These are phyloP conservation scores for Drosophila eohydei DNA, from an alignment of 2,888 invertebrate species.

Conservation along the genomic window DNA sequence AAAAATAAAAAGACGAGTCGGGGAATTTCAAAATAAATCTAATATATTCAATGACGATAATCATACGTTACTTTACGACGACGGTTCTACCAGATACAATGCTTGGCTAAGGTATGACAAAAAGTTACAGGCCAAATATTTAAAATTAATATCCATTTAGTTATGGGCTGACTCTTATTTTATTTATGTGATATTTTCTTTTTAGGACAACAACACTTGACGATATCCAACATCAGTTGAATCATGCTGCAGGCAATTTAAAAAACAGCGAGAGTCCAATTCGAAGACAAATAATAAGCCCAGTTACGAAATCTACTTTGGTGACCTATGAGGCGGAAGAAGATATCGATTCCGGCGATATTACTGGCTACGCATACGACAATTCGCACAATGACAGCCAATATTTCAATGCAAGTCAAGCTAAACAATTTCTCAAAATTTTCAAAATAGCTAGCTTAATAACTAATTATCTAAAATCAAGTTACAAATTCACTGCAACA, in stretches of 20 bases:
- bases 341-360: slow-evolving; percentile 88
- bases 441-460: too few species aligned
- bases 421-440: not conserved
- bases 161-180: too few species aligned
- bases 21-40: slow-evolving; percentile 30
- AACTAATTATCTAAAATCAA: too few species aligned
- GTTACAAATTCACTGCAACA: too few species aligned
- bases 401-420: slow-evolving; percentile 22
- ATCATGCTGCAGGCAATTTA: slow-evolving; percentile 5
- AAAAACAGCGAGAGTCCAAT: not conserved
- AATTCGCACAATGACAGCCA: slow-evolving; percentile 20
- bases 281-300: slow-evolving; percentile 15
- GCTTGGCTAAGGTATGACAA: slow-evolving; percentile 31
- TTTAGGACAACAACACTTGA: slow-evolving; percentile 89
- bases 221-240: slow-evolving; percentile 88
- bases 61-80: slow-evolving; percentile 31
- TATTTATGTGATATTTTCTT: slow-evolving; percentile 14
- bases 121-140: too few species aligned
- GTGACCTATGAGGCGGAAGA: slow-evolving; percentile 76
- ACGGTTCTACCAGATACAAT: slow-evolving; percentile 40
- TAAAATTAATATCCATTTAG: too few species aligned
- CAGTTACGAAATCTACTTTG: not conserved
- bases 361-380: slow-evolving; percentile 85
- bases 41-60: slow-evolving; percentile 1
- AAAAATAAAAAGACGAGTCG: slow-evolving; percentile 38